Evolutionary conservation across 2,113 vertebrate species (phyloP).

Genomic region (Phylloscopus trochiloides): DNA sequence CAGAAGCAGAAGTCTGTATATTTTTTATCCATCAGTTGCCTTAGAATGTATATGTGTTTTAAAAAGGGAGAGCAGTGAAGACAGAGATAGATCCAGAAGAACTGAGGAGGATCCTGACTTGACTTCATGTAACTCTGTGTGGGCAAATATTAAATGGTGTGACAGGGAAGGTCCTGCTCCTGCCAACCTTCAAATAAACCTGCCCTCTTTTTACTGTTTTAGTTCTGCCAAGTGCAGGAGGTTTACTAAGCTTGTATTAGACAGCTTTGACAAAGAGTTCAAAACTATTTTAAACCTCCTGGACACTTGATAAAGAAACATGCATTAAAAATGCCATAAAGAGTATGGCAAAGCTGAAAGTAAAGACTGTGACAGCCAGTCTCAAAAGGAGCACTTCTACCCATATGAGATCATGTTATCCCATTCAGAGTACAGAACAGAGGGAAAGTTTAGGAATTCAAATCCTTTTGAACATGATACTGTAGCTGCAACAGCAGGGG

Average conservation of each 20-base stretch:
- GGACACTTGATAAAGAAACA: constrained; percentile 57
- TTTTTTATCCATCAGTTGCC: neutral
- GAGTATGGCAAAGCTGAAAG: constrained; percentile 42
- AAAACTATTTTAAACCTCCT: constrained; percentile 46
- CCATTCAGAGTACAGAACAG: constrained; percentile 49
- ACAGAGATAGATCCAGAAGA: neutral
- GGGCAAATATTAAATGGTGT: neutral
- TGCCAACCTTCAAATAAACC: constrained; percentile 36
- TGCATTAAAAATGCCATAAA: constrained; percentile 57
- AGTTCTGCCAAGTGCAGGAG: constrained; percentile 39
- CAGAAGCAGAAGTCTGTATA: constrained; percentile 15
- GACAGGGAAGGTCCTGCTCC: constrained; percentile 19
- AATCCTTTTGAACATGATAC: constrained; percentile 59
- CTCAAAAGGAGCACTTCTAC: constrained; percentile 57
- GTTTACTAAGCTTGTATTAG: constrained; percentile 45
- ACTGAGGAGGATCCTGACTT: constrained; percentile 12
- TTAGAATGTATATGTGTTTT: neutral
- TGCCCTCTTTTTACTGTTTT: constrained; percentile 6
- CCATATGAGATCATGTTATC: constrained; percentile 56
- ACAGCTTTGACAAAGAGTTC: constrained; percentile 49
- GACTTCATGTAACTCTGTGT: constrained; percentile 45
- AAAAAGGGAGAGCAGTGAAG: neutral
- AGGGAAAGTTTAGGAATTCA: constrained; percentile 49
- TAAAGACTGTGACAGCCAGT: constrained; percentile 43
- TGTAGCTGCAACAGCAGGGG: constrained; percentile 3